phyloP scores from a whole-genome alignment of 2,888 invertebrate genomes.

The Gymnocheta viridis region DNA sequence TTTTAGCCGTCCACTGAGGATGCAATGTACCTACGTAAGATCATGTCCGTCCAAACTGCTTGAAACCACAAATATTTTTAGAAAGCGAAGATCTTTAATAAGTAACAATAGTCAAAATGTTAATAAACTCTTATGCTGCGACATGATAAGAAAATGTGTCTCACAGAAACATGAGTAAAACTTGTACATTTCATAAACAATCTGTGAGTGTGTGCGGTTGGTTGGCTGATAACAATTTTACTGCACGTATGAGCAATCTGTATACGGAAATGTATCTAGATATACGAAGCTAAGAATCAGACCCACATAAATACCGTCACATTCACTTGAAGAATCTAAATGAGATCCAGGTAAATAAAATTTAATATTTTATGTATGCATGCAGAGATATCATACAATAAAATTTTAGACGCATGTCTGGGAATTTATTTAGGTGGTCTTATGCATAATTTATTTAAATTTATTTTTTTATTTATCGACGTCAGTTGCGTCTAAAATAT shows the following conservation, averaged over 20 bases:
- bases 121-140: constrained; percentile 11
- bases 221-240: constrained; percentile 33
- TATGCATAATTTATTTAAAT: no score
- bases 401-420: background rate
- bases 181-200: constrained; percentile 29
- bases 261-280: background rate
- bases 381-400: background rate
- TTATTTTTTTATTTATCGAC: background rate
- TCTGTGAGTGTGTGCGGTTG: constrained; percentile 28
- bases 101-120: constrained; percentile 20
- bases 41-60: background rate
- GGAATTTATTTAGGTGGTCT: background rate
- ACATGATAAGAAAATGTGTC: constrained; percentile 29
- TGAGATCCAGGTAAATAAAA: constrained; percentile 23
- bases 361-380: background rate
- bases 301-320: background rate
- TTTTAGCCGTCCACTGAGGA: background rate
- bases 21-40: background rate
- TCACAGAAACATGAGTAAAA: constrained; percentile 20
- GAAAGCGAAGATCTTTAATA: constrained; percentile 28
- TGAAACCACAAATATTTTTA: background rate
- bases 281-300: background rate
- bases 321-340: background rate
- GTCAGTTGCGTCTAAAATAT: background rate
- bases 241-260: background rate